phyloP scores from a whole-genome alignment of 2,113 vertebrate species.

The Lipotes vexillifer region DNA sequence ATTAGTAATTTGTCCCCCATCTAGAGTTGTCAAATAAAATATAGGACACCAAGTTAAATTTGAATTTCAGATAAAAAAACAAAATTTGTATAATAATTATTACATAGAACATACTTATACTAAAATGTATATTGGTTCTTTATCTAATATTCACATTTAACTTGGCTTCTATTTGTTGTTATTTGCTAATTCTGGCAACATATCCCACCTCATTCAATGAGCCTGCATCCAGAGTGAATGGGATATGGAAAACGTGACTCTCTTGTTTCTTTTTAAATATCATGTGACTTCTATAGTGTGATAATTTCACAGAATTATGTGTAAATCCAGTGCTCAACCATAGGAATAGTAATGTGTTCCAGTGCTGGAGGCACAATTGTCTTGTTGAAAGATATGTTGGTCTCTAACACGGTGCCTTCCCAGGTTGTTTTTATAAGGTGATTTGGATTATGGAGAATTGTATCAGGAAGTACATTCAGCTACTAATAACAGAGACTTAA shows the following conservation, averaged over 20 bases:
- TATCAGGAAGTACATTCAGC: not conserved
- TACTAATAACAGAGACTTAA: not conserved
- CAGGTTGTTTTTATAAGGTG: not conserved
- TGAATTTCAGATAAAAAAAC: not conserved
- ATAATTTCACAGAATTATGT: not conserved
- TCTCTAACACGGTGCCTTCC: not conserved
- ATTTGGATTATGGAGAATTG: not conserved
- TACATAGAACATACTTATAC: not conserved
- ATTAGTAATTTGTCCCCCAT: not conserved
- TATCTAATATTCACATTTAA: constrained; percentile 5
- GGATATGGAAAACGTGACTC: not conserved
- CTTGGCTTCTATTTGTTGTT: not conserved
- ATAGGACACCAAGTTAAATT: not conserved
- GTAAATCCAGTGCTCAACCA: not conserved
- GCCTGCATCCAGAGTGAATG: not conserved
- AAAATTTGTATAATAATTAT: not conserved
- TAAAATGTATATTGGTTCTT: not conserved
- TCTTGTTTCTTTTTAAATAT: not conserved
- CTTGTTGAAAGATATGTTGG: not conserved
- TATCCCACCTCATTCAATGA: not conserved
- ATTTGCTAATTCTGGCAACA: not conserved
- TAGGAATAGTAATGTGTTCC: not conserved
- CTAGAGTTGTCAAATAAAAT: constrained; percentile 6
- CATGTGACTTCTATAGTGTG: not conserved
- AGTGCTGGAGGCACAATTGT: not conserved